These are phyloP conservation scores for Bicyclus anynana DNA, from an alignment of 1,140 invertebrate genomes.

Conservation along the genomic window DNA sequence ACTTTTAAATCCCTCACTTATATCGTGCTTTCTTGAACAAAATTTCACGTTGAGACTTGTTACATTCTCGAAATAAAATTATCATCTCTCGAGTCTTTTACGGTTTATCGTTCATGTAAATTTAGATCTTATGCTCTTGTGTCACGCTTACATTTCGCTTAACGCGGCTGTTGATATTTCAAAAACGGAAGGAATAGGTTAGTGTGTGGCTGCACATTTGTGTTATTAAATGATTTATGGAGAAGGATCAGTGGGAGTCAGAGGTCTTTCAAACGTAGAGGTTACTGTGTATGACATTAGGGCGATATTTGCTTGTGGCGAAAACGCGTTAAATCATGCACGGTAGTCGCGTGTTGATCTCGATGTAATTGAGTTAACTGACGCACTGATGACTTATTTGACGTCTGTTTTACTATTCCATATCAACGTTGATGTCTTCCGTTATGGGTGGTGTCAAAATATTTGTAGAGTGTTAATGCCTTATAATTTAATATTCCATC, in stretches of 20 bases:
- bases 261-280: slow-evolving; percentile 36
- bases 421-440: slow-evolving; percentile 39
- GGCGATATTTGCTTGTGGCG: slow-evolving; percentile 34
- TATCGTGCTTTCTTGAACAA: slow-evolving; percentile 29
- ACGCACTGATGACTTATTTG: slow-evolving; percentile 73
- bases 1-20: slow-evolving; percentile 18
- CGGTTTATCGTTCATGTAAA: slow-evolving; percentile 14
- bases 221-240: slow-evolving; percentile 77
- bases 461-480: slow-evolving; percentile 29
- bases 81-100: slow-evolving; percentile 21
- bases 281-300: slow-evolving; percentile 34
- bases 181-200: slow-evolving; percentile 70
- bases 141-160: slow-evolving; percentile 34
- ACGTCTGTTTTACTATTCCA: slow-evolving; percentile 58
- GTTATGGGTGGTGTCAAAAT: slow-evolving; percentile 41
- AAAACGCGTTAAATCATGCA: slow-evolving; percentile 54
- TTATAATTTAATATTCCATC: slow-evolving; percentile 21
- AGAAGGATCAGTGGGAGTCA: slow-evolving; percentile 54
- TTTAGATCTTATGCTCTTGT: slow-evolving; percentile 17
- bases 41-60: slow-evolving; percentile 32
- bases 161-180: slow-evolving; percentile 32
- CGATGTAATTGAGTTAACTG: slow-evolving; percentile 73
- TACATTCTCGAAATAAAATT: slow-evolving; percentile 38
- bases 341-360: slow-evolving; percentile 72
- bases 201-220: slow-evolving; percentile 73